Percentiles rank a stretch among this genome's conserved stretches.
phyloP scores from a whole-genome alignment of 1,140 invertebrate species.

The Lasioglossum baleicum region DNA sequence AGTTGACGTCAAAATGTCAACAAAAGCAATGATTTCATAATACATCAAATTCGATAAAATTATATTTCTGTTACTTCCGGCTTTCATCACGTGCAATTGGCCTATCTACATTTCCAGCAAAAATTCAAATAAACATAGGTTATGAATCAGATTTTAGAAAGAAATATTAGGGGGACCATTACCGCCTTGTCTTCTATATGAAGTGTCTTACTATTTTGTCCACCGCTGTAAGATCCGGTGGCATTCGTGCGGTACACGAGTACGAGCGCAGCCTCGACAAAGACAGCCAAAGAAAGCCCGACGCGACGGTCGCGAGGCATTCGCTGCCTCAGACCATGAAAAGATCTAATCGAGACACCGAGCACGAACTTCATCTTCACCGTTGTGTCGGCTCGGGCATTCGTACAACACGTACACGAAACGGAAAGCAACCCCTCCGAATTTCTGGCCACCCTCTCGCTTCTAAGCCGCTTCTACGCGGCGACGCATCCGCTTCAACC shows the following conservation, averaged over 20 bases:
- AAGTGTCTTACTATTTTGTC: too few species aligned
- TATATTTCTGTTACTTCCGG: too few species aligned
- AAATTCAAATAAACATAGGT: too few species aligned
- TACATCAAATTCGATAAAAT: too few species aligned
- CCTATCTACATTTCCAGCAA: too few species aligned
- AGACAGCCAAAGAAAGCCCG: constrained; percentile 1
- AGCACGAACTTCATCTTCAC: constrained; percentile 59
- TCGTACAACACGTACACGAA: neutral
- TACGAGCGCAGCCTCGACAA: constrained; percentile 4
- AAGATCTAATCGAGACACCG: constrained; percentile 64
- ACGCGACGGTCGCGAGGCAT: neutral
- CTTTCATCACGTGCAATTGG: too few species aligned
- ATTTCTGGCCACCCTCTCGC: constrained; percentile 24
- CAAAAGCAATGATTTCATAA: too few species aligned
- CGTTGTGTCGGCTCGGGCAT: neutral
- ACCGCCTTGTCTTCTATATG: too few species aligned
- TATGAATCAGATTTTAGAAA: too few species aligned
- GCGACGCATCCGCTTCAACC: constrained; percentile 2
- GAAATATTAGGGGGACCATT: too few species aligned
- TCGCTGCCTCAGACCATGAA: constrained; percentile 36
- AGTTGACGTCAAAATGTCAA: too few species aligned
- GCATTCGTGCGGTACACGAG: neutral
- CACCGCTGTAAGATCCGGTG: neutral
- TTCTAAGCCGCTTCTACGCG: constrained; percentile 3
- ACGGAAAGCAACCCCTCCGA: constrained; percentile 12